Percentiles rank a stretch among this genome's conserved stretches.
Conservation (phyloP, 2,113 vertebrate genomes). For the Cavia porcellus region DNA sequence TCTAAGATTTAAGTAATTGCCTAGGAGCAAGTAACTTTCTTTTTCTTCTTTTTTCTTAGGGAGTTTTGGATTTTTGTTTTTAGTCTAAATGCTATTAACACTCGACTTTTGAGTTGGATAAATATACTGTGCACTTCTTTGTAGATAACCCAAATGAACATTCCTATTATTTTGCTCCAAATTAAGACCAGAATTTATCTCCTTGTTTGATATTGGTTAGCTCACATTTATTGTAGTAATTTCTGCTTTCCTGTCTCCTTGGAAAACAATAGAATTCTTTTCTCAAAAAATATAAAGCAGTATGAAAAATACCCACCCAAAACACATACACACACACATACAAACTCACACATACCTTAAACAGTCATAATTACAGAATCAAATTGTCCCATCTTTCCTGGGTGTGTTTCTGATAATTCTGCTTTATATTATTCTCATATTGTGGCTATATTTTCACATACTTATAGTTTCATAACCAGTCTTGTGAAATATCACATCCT, state of each 20-base stretch:
- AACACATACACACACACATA: background rate
- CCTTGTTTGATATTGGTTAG: background rate
- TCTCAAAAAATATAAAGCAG: conserved; percentile 27
- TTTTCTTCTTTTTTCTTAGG: background rate
- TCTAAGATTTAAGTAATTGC: conserved; percentile 25
- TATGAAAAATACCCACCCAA: background rate
- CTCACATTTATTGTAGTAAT: background rate
- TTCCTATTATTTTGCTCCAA: background rate
- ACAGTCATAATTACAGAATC: conserved; percentile 12
- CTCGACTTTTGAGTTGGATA: conserved; percentile 20
- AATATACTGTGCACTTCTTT: background rate
- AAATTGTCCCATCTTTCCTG: background rate
- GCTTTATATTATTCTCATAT: background rate
- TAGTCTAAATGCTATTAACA: background rate
- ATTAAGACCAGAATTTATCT: background rate
- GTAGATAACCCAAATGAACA: background rate
- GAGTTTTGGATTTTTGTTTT: background rate
- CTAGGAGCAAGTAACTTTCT: background rate
- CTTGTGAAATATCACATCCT: background rate
- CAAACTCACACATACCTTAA: background rate
- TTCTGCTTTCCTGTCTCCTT: background rate
- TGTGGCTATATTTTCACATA: background rate
- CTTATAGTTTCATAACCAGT: conserved; percentile 37
- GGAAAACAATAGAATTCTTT: conserved; percentile 40
- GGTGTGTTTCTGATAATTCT: background rate